These are phyloP conservation scores for Phyto melanocephala DNA, from an alignment of 2,888 invertebrate species.

Conservation along the genomic window DNA sequence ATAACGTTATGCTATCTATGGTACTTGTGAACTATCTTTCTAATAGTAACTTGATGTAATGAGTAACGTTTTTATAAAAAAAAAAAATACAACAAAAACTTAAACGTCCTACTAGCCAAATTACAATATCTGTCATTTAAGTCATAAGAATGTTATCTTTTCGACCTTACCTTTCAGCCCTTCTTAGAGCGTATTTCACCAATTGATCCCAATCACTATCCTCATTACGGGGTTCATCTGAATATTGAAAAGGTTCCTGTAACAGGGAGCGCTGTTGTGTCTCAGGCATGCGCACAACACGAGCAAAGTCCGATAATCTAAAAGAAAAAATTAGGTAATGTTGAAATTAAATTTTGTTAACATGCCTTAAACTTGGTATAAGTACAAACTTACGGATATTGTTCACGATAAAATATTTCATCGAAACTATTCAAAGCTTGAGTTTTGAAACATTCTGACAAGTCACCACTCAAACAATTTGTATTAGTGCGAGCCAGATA, in stretches of 20 bases:
- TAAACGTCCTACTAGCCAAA: too few species aligned
- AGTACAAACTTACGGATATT: slow-evolving; percentile 78
- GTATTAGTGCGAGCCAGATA: slow-evolving; percentile 87
- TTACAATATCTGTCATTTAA: too few species aligned
- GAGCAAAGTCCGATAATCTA: slow-evolving; percentile 85
- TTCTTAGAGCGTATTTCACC: slow-evolving; percentile 87
- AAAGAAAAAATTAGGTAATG: slow-evolving; percentile 37
- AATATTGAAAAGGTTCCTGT: slow-evolving; percentile 87
- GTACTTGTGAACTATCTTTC: too few species aligned
- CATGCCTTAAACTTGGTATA: too few species aligned
- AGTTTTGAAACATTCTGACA: slow-evolving; percentile 92
- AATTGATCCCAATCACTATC: slow-evolving; percentile 91
- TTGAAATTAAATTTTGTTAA: not conserved
- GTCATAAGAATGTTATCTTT: too few species aligned
- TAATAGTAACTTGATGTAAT: too few species aligned
- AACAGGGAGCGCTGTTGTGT: slow-evolving; percentile 84
- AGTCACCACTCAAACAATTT: slow-evolving; percentile 87
- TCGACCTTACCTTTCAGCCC: slow-evolving; percentile 84
- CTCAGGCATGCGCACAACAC: slow-evolving; percentile 84
- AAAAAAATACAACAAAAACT: too few species aligned
- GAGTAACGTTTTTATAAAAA: too few species aligned
- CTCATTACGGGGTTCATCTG: slow-evolving; percentile 84
- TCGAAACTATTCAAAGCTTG: slow-evolving; percentile 87
- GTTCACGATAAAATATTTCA: slow-evolving; percentile 86
- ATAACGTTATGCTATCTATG: too few species aligned